Evolutionary conservation across 2,888 invertebrate genomes (phyloP).

Genomic region (Neria commutata): DNA sequence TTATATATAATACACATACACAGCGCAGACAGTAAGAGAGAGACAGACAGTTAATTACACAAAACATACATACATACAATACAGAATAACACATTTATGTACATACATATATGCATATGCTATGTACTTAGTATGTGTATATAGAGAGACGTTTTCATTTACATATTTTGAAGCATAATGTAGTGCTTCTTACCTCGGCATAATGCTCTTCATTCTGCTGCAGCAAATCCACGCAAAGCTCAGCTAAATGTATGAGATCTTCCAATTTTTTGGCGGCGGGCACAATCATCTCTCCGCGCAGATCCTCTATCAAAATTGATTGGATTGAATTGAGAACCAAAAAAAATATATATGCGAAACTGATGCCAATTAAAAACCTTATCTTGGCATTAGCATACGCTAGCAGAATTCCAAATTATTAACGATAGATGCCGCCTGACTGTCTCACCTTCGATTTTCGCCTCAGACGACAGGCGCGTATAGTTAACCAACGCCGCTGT

Average conservation of each 20-base stretch:
- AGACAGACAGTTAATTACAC: no score
- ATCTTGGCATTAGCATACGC: not conserved
- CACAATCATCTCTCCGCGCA: slow-evolving; percentile 79
- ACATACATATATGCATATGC: slow-evolving; percentile 16
- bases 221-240: slow-evolving; percentile 96
- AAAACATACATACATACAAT: slow-evolving; percentile 3
- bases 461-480: slow-evolving; percentile 92
- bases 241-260: slow-evolving; percentile 95
- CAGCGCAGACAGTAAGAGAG: no score
- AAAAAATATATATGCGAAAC: not conserved
- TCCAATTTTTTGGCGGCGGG: slow-evolving; percentile 90
- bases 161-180: no score
- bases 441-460: slow-evolving; percentile 90
- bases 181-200: slow-evolving; percentile 87
- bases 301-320: slow-evolving; percentile 68
- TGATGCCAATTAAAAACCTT: not conserved
- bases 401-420: no score
- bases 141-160: no score
- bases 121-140: slow-evolving; percentile 7
- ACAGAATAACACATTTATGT: not conserved
- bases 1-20: slow-evolving; percentile 14
- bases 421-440: no score
- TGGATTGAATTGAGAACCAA: not conserved
- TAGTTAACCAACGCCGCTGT: slow-evolving; percentile 98
- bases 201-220: slow-evolving; percentile 99